Evolutionary conservation across 2,888 invertebrate genomes (phyloP).

Genomic region (Neelides folsomi): DNA sequence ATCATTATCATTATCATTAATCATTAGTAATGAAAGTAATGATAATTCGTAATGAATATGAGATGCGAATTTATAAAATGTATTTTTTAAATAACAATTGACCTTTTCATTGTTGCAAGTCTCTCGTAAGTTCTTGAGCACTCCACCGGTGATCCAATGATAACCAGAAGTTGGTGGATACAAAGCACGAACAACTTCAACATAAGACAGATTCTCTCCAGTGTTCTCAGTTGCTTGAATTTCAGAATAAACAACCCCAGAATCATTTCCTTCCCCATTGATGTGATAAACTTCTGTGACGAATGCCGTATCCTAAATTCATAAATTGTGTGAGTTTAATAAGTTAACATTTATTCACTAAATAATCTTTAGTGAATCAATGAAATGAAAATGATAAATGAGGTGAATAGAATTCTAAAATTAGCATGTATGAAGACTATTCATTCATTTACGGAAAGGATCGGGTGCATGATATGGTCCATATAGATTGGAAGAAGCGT

Average conservation of each 20-base stretch:
- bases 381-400: too few species aligned
- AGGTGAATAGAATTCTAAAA: too few species aligned
- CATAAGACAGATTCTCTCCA: slow-evolving; percentile 57
- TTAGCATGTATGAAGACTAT: too few species aligned
- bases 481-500: slow-evolving; percentile 78
- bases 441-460: slow-evolving; percentile 50
- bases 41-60: too few species aligned
- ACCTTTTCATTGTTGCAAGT: slow-evolving; percentile 71
- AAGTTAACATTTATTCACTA: too few species aligned
- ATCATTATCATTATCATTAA: too few species aligned
- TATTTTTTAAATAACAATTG: too few species aligned
- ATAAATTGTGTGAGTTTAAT: too few species aligned
- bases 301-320: slow-evolving; percentile 57
- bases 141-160: slow-evolving; percentile 70
- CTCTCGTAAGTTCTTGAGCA: slow-evolving; percentile 66
- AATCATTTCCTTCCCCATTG: slow-evolving; percentile 73
- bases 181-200: slow-evolving; percentile 52
- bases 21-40: too few species aligned
- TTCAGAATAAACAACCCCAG: slow-evolving; percentile 90
- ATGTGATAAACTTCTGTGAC: slow-evolving; percentile 85
- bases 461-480: slow-evolving; percentile 76
- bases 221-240: slow-evolving; percentile 77
- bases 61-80: too few species aligned
- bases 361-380: too few species aligned
- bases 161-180: slow-evolving; percentile 74